Conservation (phyloP, 2,888 invertebrate species). For the Ichneumon xanthorius region DNA sequence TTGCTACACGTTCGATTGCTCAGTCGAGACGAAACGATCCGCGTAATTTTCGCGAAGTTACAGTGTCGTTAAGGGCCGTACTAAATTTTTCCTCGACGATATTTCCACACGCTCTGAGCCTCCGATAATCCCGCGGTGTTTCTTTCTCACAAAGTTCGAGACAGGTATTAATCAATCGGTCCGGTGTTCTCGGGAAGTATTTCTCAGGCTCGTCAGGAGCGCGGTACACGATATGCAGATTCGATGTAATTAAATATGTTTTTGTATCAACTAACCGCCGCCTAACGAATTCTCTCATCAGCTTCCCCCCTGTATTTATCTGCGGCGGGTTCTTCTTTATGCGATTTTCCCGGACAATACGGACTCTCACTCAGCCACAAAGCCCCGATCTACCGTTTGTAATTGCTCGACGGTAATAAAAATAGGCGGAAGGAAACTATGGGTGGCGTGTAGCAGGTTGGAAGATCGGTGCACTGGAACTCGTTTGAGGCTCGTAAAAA, state of each 20-base stretch:
- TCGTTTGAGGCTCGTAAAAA: neutral
- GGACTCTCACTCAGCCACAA: constrained; percentile 12
- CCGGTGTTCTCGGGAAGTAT: constrained; percentile 34
- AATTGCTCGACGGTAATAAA: constrained; percentile 38
- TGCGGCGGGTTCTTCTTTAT: constrained; percentile 22
- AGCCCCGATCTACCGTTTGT: constrained; percentile 34
- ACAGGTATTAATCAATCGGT: constrained; percentile 60
- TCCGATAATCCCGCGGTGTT: neutral
- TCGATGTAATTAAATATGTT: constrained; percentile 55
- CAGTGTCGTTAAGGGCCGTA: constrained; percentile 40
- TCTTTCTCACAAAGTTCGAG: constrained; percentile 62
- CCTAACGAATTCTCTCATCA: constrained; percentile 60
- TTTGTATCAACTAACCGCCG: constrained; percentile 45
- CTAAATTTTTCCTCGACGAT: neutral
- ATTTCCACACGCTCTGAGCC: neutral
- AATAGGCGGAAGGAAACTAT: neutral
- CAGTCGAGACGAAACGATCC: constrained; percentile 58
- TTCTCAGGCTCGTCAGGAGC: constrained; percentile 47
- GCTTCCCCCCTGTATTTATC: constrained; percentile 43
- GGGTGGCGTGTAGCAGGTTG: neutral
- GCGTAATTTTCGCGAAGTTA: constrained; percentile 60
- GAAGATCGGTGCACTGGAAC: neutral
- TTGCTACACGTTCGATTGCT: constrained; percentile 71
- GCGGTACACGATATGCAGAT: constrained; percentile 58
- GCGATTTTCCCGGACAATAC: constrained; percentile 31